phyloP scores from a whole-genome alignment of 2,113 vertebrate genomes.

The Elephas maximus region DNA sequence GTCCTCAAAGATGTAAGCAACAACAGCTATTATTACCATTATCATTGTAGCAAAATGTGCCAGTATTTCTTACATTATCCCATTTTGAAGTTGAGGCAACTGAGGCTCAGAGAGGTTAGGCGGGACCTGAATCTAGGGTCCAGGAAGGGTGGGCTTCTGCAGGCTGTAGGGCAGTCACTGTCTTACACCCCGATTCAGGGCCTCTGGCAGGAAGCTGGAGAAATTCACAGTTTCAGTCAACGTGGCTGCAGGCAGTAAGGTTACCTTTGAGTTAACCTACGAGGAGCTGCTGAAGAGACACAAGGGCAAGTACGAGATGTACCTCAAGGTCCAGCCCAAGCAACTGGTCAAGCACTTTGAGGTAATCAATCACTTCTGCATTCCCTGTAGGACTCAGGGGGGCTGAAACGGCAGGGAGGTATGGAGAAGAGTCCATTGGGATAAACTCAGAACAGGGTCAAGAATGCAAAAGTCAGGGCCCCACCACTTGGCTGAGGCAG shows the following conservation, averaged over 20 bases:
- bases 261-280: slow-evolving; percentile 96
- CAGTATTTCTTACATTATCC: neutral
- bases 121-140: neutral
- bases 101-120: neutral
- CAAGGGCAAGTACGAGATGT: slow-evolving; percentile 95
- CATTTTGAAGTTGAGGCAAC: neutral
- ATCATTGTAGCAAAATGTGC: neutral
- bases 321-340: slow-evolving; percentile 94
- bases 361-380: slow-evolving; percentile 83
- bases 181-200: slow-evolving; percentile 84
- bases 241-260: slow-evolving; percentile 93
- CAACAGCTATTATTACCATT: neutral
- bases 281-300: slow-evolving; percentile 95
- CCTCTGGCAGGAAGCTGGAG: slow-evolving; percentile 95
- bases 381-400: neutral
- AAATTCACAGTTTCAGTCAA: slow-evolving; percentile 97
- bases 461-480: neutral
- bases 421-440: neutral
- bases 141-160: neutral
- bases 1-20: neutral
- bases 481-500: neutral
- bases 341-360: slow-evolving; percentile 95
- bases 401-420: neutral
- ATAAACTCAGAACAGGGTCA: neutral
- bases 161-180: neutral